Evolutionary conservation across 2,797 vertebrate species (phyloP), one percentile per base, ranked within the genome.

Genomic region (Acropternis orthonyx): DNA sequence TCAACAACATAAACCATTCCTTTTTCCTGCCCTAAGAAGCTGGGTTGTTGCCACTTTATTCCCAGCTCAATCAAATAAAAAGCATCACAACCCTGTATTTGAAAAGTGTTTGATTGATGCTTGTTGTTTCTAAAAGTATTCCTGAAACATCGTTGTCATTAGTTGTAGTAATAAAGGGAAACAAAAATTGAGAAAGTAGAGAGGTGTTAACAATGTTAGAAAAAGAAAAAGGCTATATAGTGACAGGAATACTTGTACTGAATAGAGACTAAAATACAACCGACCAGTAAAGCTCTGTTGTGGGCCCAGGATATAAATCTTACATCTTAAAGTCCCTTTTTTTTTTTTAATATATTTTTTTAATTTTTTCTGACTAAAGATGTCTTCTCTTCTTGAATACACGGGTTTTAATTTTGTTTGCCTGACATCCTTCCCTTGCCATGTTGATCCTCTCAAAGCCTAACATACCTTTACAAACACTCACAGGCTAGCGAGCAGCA

Each of bases 51-150:
- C 30, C 32, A 52, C 27, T 77, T 80, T 55, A 61, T 58, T 74
- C 30, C 9, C 30, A 89, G 18, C 5, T 62, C 56, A 76, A 87
- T 32, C 13, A 36, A 39, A 34, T 73, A 49, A 91, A 89, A 88
- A 82, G 2, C 6, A 17, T 67, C 12, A 23, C 28, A 18, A 7
- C 30, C 0, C 0, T 20, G 9, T 36, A 46, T 7, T 71, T 68
- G 58, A 72, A 62, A 85, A 77, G 8, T 4, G 1, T 61, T 84
- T 80, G 51, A 54, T 44, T 1, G 1, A 44, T 88, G 32, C 6
- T 54, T 78, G 6, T 75, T 78, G 48, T 88, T 85, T 86, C 48
- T 66, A 63, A 66, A 86, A 55, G 36, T 49, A 36, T 62, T 58
- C 27, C 27, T 79, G 77, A 82, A 49, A 65, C 12, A 34, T 8